Evolutionary conservation across 2,797 vertebrate genomes (phyloP), one percentile per base, ranked within the genome.

Genomic region (Microchirus variegatus): DNA sequence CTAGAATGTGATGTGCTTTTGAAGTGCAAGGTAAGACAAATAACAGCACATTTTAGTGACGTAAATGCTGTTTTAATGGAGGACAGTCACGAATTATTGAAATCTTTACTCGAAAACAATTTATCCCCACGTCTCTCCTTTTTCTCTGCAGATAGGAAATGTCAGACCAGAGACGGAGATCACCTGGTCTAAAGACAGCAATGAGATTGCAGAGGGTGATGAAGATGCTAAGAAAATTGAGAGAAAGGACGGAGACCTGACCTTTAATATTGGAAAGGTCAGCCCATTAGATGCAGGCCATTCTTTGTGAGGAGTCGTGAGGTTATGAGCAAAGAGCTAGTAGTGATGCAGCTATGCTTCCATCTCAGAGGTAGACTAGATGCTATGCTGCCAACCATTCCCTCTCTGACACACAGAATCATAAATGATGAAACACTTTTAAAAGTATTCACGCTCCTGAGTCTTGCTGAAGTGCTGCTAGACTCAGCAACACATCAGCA

Each of bases 191-290:
- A 99, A 97, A 90, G 95, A 99, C 69, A 91, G 88, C 49, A 93
- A 95, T 51, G 95, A 98, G 87, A 96, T 99, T 75, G 92, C 93
- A 14, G 95, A 96, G 62, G 95, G 94, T 49, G 96, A 99, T 56
- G 96, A 97, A 72, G 96, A 97, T 37, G 94, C 96, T 44, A 80
- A 93, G 63, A 91, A 94, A 80, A 91, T 93, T 2, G 93, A 93
- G 84, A 95, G 91, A 72, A 85, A 93, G 71, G 95, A 96, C 3
- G 89, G 93, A 0, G 90, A 94, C 37, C 92, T 97, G 80, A 96
- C 94, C 77, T 95, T 99, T 88, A 95, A 98, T 85, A 97, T 99
- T 46, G 96, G 96, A 85, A 97, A 99, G 95, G 98, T 99, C 90
- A 90, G 91, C 71, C 60, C 69, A 37, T 71, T 67, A 70, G 70